Evolutionary conservation across 1,140 invertebrate genomes (phyloP).

Genomic region (Conus ventricosus): DNA sequence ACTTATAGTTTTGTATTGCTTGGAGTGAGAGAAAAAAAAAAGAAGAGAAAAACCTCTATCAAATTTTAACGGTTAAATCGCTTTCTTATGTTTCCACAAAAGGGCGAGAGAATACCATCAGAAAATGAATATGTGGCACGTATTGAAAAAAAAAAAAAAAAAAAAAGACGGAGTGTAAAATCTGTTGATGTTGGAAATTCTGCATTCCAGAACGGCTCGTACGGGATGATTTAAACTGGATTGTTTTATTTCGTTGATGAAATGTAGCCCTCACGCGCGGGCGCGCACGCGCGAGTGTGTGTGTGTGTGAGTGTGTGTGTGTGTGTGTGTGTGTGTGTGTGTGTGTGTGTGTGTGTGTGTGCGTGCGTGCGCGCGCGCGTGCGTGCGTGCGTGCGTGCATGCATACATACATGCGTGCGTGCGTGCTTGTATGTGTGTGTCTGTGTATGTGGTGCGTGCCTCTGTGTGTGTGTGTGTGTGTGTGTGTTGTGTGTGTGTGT

Average conservation of each 20-base stretch:
- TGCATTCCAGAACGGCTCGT: not conserved
- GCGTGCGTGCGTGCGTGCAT: slow-evolving; percentile 16
- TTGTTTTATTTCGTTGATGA: no score
- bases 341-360: slow-evolving; percentile 35
- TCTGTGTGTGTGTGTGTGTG: slow-evolving; percentile 25
- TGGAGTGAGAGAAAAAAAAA: no score
- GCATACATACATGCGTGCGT: slow-evolving; percentile 11
- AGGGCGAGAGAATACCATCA: no score
- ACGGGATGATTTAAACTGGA: not conserved
- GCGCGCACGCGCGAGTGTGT: slow-evolving; percentile 5
- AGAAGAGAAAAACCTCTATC: no score
- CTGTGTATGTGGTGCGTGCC: slow-evolving; percentile 25
- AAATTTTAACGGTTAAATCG: no score
- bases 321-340: slow-evolving; percentile 32
- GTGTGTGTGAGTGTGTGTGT: slow-evolving; percentile 17
- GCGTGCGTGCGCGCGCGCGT: not conserved
- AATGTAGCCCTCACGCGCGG: not conserved
- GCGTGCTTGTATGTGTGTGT: slow-evolving; percentile 25
- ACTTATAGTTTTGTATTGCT: no score
- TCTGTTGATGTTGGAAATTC: no score
- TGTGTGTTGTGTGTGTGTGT: slow-evolving; percentile 29
- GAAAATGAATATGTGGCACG: no score
- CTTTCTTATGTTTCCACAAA: no score
- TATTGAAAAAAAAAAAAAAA: no score
- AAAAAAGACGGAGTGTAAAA: no score